Base-by-base conservation (phyloP, 2,888 invertebrate species). In the Spatulosminthurus flaviceps region DNA sequence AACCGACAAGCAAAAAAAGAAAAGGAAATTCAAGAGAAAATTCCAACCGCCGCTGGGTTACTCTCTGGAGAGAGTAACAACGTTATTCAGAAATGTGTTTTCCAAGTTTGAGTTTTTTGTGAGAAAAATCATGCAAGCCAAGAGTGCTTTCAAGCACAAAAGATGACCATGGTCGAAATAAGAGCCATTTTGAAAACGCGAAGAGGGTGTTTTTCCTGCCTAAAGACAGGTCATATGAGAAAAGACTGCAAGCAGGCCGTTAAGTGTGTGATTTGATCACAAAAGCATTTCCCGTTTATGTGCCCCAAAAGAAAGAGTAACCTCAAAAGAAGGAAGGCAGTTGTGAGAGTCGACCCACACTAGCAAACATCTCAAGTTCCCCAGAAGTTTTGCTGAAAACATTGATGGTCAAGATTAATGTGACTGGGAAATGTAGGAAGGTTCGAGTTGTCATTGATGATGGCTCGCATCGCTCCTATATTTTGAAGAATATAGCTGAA, bases 401-500 rank as follows among this genome's bases (percentile, higher is more conserved):
- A 4, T 21, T 78, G 41, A 78, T 34, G 29, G 42, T 66, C 13
- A 72, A 28, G 24, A n/a, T 78, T n/a, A 4, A 22, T 13, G 22
- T 11, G 7, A 19, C 9, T 1, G 34, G 41, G n/a, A 60, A 61
- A 9, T 34, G 21, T 0, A 22, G 71, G 9, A 28, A 34, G 41
- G 70, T 60, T n/a, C 41, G 72, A 42, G 66, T 72, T 16, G n/a
- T 78, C 0, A 24, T 71, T 29, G 78, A 78, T 26, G 21, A 34
- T 28, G 78, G 72, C n/a, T 71, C 78, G 16, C 78, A 78, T 24
- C 29, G 78, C 1, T 64, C 61, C 1, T 78, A 78, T 34, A 71
- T 78, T 19, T 13, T 60, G 21, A 78, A 72, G 24, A 60, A 28
- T 21, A 61, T 28, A 0, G 78, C 61, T 21, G 43, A 60, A 16